phyloP scores from a whole-genome alignment of 2,888 invertebrate species.

The Drosophila niveifrons region DNA sequence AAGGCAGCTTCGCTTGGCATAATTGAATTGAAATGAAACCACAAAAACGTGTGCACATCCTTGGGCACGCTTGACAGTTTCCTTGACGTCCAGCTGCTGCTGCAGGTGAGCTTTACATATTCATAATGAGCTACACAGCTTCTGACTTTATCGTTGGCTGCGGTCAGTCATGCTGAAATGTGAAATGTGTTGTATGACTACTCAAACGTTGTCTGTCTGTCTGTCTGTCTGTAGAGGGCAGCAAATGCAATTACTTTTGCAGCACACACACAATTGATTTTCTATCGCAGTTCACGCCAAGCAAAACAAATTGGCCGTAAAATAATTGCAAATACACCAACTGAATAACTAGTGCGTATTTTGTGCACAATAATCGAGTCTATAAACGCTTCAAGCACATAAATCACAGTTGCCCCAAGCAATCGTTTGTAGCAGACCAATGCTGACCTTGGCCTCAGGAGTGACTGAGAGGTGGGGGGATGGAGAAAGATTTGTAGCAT shows the following conservation, averaged over 20 bases:
- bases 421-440: slow-evolving; percentile 27
- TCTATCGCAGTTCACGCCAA: slow-evolving; percentile 58
- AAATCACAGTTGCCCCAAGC: slow-evolving; percentile 57
- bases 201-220: background rate
- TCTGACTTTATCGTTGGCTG: slow-evolving; percentile 13
- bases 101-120: slow-evolving; percentile 17
- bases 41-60: slow-evolving; percentile 46
- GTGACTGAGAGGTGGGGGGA: background rate
- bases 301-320: slow-evolving; percentile 74
- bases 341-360: slow-evolving; percentile 45
- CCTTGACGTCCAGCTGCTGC: slow-evolving; percentile 4
- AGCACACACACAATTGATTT: slow-evolving; percentile 73
- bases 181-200: slow-evolving; percentile 1
- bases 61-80: slow-evolving; percentile 15
- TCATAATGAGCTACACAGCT: slow-evolving; percentile 12
- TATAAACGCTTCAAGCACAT: slow-evolving; percentile 31
- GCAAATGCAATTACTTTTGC: slow-evolving; percentile 68
- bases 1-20: slow-evolving; percentile 43
- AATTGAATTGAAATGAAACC: slow-evolving; percentile 63
- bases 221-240: background rate
- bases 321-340: slow-evolving; percentile 73
- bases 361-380: slow-evolving; percentile 26
- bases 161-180: slow-evolving; percentile 20
- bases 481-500: slow-evolving; percentile 1
- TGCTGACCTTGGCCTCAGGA: background rate